Evolutionary conservation across 1,140 invertebrate species (phyloP).

Genomic region (Heterodera schachtii): DNA sequence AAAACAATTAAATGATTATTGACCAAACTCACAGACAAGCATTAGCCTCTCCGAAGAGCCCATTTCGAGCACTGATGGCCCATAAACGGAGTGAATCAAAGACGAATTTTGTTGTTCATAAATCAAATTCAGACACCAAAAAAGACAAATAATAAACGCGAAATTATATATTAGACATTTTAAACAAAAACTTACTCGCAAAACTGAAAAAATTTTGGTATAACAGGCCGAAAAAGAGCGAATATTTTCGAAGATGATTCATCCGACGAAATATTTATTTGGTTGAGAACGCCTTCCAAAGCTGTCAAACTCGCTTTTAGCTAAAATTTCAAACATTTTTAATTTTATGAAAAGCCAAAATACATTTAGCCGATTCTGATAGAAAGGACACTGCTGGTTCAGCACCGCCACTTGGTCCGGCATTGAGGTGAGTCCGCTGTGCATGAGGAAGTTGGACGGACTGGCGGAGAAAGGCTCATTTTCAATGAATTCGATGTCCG

Average conservation of each 20-base stretch:
- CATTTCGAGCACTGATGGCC: slow-evolving; percentile 42
- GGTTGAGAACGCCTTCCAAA: slow-evolving; percentile 51
- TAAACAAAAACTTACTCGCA: slow-evolving; percentile 33
- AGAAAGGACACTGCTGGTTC: slow-evolving; percentile 19
- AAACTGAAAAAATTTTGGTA: slow-evolving; percentile 46
- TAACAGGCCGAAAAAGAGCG: slow-evolving; percentile 36
- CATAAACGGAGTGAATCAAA: slow-evolving; percentile 49
- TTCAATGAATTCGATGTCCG: slow-evolving; percentile 43
- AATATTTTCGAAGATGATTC: slow-evolving; percentile 44
- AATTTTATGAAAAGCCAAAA: neutral
- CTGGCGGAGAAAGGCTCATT: slow-evolving; percentile 29
- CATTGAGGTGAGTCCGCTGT: slow-evolving; percentile 38
- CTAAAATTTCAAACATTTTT: slow-evolving; percentile 41
- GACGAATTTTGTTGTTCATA: slow-evolving; percentile 31
- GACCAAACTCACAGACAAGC: slow-evolving; percentile 47
- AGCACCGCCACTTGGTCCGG: slow-evolving; percentile 38
- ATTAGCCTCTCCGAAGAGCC: slow-evolving; percentile 46
- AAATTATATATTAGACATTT: neutral
- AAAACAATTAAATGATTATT: neutral
- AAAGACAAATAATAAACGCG: neutral
- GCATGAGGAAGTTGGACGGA: slow-evolving; percentile 40
- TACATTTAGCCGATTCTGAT: slow-evolving; percentile 49
- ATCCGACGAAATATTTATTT: slow-evolving; percentile 47
- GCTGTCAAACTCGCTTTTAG: slow-evolving; percentile 53
- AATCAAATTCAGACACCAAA: slow-evolving; percentile 50